Evolutionary conservation across 1,140 invertebrate species (phyloP).

Genomic region (Leptopilina clavipes): DNA sequence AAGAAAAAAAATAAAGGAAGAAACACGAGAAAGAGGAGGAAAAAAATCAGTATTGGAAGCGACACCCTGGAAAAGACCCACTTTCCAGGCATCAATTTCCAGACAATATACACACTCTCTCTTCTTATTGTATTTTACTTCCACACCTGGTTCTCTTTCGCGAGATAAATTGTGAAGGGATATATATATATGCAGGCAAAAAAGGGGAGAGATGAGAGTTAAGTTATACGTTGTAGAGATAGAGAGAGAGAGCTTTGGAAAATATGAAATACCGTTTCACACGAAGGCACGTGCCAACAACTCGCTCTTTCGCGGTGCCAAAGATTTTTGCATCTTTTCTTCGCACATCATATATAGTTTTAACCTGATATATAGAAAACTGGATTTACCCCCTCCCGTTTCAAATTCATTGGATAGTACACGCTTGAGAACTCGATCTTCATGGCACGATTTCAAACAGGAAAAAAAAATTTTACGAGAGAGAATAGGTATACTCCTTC

Average conservation of each 20-base stretch:
- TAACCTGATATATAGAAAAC: background rate
- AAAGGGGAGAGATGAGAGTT: background rate
- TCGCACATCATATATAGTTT: background rate
- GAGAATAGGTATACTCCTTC: background rate
- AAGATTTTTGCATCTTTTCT: conserved; percentile 17
- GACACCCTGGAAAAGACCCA: conserved; percentile 12
- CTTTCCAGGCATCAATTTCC: conserved; percentile 11
- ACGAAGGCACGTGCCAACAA: conserved; percentile 21
- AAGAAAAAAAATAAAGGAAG: too few species aligned
- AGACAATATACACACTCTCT: conserved; percentile 1
- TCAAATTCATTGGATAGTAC: background rate
- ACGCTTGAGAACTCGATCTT: conserved; percentile 1
- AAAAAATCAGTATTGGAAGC: conserved; percentile 4
- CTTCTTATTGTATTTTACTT: conserved; percentile 33
- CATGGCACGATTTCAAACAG: background rate
- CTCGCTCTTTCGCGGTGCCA: background rate
- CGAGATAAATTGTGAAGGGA: conserved; percentile 28
- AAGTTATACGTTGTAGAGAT: background rate
- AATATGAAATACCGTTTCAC: conserved; percentile 18
- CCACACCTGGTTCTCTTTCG: conserved; percentile 28
- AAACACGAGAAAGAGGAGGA: too few species aligned
- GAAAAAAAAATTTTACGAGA: background rate
- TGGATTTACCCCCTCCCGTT: background rate
- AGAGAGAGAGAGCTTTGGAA: background rate
- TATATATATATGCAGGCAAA: background rate